These are phyloP conservation scores for Hylyphantes graminicola DNA, from an alignment of 1,140 invertebrate genomes.

Conservation along the genomic window DNA sequence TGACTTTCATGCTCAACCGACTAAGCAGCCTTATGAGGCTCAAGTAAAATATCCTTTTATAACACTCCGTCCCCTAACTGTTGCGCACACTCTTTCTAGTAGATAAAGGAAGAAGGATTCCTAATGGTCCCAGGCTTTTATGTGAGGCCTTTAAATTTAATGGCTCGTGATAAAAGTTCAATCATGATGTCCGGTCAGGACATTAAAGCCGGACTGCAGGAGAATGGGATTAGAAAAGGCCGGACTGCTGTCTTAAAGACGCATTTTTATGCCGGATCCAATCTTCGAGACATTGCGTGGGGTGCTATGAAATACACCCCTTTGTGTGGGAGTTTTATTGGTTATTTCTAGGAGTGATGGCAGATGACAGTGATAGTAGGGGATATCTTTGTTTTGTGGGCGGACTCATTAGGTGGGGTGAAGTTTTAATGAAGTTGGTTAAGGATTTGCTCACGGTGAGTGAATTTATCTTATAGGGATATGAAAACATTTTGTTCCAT, in stretches of 20 bases:
- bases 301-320: neutral
- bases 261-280: slow-evolving; percentile 37
- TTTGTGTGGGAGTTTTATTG: neutral
- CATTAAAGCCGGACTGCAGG: slow-evolving; percentile 47
- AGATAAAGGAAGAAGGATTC: slow-evolving; percentile 4
- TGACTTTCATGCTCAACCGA: slow-evolving; percentile 56
- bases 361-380: slow-evolving; percentile 10
- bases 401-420: neutral
- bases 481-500: too few species aligned
- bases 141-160: slow-evolving; percentile 59
- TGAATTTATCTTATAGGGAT: too few species aligned
- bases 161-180: slow-evolving; percentile 59
- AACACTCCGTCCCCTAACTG: slow-evolving; percentile 26
- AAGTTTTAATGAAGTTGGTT: too few species aligned
- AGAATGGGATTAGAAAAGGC: slow-evolving; percentile 45
- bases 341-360: slow-evolving; percentile 1
- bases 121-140: slow-evolving; percentile 49
- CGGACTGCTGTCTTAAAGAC: slow-evolving; percentile 8
- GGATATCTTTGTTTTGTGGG: slow-evolving; percentile 7
- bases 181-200: slow-evolving; percentile 58
- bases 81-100: slow-evolving; percentile 32
- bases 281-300: neutral
- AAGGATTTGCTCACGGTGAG: neutral
- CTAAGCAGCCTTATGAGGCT: slow-evolving; percentile 26
- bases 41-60: slow-evolving; percentile 34